phyloP scores from a whole-genome alignment of 2,888 invertebrate genomes.

The Hipparchia sbordonii region DNA sequence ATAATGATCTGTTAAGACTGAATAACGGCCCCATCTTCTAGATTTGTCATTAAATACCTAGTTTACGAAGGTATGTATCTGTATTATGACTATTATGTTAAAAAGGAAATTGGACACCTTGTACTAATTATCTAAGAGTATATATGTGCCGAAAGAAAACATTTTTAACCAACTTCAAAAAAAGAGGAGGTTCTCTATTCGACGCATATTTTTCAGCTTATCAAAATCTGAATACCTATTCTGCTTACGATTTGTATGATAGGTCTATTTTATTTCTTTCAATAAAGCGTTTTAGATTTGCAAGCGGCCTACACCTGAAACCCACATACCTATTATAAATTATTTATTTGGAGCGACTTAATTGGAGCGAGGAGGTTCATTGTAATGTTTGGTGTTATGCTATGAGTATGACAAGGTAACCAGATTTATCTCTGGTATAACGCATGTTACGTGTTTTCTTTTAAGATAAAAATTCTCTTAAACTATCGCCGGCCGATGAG shows the following conservation, averaged over 20 bases:
- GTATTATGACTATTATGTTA: no score
- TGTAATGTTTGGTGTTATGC: slow-evolving; percentile 5
- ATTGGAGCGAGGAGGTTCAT: slow-evolving; percentile 42
- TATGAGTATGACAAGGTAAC: no score
- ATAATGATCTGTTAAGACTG: no score
- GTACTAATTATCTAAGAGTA: no score
- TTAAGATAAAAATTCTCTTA: not conserved
- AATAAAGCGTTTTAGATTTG: slow-evolving; percentile 13
- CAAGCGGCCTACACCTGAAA: slow-evolving; percentile 22
- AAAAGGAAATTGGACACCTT: no score
- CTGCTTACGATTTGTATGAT: not conserved
- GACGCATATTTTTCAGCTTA: not conserved
- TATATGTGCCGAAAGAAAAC: no score
- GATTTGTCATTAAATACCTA: no score
- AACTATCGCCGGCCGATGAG: no score
- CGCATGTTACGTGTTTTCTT: slow-evolving; percentile 4
- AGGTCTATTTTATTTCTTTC: slow-evolving; percentile 2
- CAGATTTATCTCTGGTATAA: not conserved
- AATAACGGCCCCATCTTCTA: no score
- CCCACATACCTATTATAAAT: slow-evolving; percentile 32
- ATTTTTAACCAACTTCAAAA: no score
- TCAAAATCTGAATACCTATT: not conserved
- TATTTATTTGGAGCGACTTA: slow-evolving; percentile 39
- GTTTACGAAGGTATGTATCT: no score
- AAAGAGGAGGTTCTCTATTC: no score